These are phyloP conservation scores for Patella ulyssiponensis DNA, from an alignment of 2,888 invertebrate genomes.

Conservation along the genomic window DNA sequence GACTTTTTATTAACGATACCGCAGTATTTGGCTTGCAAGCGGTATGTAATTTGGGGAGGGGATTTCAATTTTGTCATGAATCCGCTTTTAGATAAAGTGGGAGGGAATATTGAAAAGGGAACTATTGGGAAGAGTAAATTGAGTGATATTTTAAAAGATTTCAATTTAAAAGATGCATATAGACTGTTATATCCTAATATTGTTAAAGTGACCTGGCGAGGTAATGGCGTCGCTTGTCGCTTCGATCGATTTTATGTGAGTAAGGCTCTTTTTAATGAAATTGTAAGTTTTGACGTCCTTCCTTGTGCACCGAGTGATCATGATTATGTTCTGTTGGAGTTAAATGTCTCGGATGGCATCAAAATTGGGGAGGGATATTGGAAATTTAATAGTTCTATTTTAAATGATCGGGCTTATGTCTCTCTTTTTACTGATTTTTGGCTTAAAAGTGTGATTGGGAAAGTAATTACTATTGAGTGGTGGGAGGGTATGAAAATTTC, in stretches of 20 bases:
- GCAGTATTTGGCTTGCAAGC: constrained; percentile 2
- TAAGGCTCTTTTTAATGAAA: background rate
- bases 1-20: constrained; percentile 5
- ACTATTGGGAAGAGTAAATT: no score
- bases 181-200: no score
- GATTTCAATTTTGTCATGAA: constrained; percentile 4
- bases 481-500: constrained; percentile 3
- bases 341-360: background rate
- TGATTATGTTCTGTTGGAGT: background rate
- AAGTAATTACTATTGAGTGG: background rate
- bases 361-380: constrained; percentile 3
- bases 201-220: no score
- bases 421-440: background rate
- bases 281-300: background rate
- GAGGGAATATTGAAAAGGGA: background rate
- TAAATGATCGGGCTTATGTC: constrained; percentile 2
- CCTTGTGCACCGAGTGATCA: background rate
- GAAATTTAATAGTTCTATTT: background rate
- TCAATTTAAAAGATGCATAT: background rate
- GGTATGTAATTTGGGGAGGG: background rate
- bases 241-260: no score
- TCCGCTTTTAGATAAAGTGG: background rate
- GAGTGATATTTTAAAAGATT: background rate
- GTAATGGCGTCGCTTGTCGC: no score
- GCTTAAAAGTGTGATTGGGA: background rate